Percentiles rank a stretch among this genome's conserved stretches.
Conservation (phyloP, 2,888 invertebrate species). For the Cephus pygmeus region DNA sequence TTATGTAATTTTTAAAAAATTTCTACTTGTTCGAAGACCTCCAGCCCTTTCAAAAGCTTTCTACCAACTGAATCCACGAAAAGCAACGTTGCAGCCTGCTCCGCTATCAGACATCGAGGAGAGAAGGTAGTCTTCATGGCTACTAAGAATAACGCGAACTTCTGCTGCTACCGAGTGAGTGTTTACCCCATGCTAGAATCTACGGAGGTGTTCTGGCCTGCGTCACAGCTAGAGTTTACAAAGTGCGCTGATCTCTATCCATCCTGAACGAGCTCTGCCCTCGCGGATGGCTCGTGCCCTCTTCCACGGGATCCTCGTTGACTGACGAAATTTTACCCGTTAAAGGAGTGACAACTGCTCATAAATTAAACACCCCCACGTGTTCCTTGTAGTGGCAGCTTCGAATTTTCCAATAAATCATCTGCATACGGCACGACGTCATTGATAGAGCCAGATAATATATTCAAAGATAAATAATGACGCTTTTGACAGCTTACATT, state of each 20-base stretch:
- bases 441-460: not conserved
- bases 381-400: not conserved
- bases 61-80: not conserved
- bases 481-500: not conserved
- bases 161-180: conserved; percentile 34
- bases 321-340: not conserved
- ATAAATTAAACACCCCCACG: not conserved
- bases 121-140: conserved; percentile 1
- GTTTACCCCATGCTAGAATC: conserved; percentile 40
- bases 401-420: not conserved
- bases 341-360: not conserved
- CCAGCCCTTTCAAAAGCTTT: not conserved
- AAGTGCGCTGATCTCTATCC: conserved; percentile 12
- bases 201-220: conserved; percentile 48
- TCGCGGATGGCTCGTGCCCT: not conserved
- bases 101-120: not conserved
- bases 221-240: conserved; percentile 51
- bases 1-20: not conserved
- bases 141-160: conserved; percentile 44
- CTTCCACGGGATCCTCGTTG: not conserved
- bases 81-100: not conserved
- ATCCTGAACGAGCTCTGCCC: not conserved
- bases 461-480: not conserved
- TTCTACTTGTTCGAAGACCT: not conserved
- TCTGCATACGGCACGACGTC: too few relatives aligned